phyloP scores from a whole-genome alignment of 2,113 vertebrate genomes.

The Callocephalon fimbriatum region DNA sequence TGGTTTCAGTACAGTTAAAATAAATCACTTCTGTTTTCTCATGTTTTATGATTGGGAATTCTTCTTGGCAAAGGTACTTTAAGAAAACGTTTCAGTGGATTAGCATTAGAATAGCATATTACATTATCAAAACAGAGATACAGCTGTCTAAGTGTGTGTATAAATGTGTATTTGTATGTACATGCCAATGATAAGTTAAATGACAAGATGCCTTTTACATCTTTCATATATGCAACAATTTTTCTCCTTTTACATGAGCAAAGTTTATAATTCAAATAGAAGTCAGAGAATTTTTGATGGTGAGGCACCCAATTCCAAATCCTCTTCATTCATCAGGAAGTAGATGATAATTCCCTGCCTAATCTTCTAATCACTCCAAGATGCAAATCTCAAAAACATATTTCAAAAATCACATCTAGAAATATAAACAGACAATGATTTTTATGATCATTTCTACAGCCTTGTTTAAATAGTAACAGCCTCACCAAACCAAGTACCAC shows the following conservation, averaged over 20 bases:
- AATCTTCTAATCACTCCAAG: background rate
- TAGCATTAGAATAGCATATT: background rate
- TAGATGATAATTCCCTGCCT: background rate
- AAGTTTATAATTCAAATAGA: background rate
- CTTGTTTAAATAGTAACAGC: background rate
- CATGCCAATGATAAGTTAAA: background rate
- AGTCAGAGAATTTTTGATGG: background rate
- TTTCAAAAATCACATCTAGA: background rate
- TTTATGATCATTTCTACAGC: background rate
- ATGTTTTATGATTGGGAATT: background rate
- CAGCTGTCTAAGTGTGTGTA: background rate
- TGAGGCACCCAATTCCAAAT: background rate
- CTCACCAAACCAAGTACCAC: background rate
- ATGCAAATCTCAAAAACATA: background rate
- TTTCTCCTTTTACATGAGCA: background rate
- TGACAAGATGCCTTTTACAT: background rate
- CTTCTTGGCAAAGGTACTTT: background rate
- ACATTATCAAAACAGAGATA: background rate
- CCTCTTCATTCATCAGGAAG: background rate
- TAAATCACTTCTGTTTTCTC: background rate
- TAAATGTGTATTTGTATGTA: background rate
- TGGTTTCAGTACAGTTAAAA: background rate
- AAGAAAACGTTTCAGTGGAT: background rate
- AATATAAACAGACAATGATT: background rate
- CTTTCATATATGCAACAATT: background rate